Conservation (phyloP, 2,888 invertebrate species). For the Cordilura impudica region DNA sequence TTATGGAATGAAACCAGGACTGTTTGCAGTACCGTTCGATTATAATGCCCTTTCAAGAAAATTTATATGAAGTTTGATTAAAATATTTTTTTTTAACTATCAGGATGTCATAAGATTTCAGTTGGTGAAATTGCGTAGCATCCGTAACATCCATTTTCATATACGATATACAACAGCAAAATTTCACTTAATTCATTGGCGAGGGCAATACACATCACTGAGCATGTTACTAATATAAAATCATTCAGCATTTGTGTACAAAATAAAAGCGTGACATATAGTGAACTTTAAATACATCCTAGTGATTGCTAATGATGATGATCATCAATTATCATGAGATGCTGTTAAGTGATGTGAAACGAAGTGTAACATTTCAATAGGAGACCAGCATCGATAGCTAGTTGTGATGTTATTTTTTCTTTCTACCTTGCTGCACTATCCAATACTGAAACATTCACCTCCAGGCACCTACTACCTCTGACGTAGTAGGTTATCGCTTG, state of each 20-base stretch:
- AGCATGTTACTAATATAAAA: too few relatives aligned
- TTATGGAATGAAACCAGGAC: too few relatives aligned
- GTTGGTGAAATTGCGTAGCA: too few relatives aligned
- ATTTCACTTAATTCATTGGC: slow-evolving; percentile 25
- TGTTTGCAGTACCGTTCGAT: too few relatives aligned
- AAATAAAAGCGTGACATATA: slow-evolving; percentile 48
- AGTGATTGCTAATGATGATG: slow-evolving; percentile 17
- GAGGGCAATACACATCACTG: slow-evolving; percentile 35
- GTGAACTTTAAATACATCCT: slow-evolving; percentile 11
- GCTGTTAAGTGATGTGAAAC: slow-evolving; percentile 65
- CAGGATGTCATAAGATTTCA: too few relatives aligned
- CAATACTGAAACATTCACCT: not conserved
- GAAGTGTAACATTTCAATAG: slow-evolving; percentile 66
- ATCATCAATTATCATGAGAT: slow-evolving; percentile 53
- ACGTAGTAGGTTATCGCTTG: slow-evolving; percentile 53
- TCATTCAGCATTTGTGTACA: not conserved
- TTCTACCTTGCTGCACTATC: slow-evolving; percentile 14
- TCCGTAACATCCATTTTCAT: too few relatives aligned
- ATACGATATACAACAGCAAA: too few relatives aligned
- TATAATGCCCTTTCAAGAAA: too few relatives aligned
- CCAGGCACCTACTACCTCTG: slow-evolving; percentile 26
- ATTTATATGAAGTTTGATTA: too few relatives aligned
- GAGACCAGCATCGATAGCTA: slow-evolving; percentile 60
- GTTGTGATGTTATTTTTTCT: not conserved
- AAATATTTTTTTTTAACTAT: too few relatives aligned